A percentile compares a stretch with the other conserved stretches of the same genome.
phyloP scores from a whole-genome alignment of 2,888 invertebrate species.

The Prenolepis imparis region DNA sequence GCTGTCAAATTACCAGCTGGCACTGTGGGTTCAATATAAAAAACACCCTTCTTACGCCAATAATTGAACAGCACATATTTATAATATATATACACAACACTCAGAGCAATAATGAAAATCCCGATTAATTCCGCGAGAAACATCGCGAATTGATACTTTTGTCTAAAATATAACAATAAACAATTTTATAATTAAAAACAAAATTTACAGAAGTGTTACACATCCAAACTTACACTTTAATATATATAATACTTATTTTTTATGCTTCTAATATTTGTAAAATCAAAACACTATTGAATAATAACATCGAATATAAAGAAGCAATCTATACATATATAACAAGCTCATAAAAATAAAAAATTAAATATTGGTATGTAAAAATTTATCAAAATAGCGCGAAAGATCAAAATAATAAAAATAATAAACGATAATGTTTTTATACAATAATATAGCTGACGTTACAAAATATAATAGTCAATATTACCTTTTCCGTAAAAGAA shows the following conservation, averaged over 20 bases:
- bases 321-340: not conserved
- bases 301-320: not conserved
- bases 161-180: not conserved
- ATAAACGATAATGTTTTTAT: not conserved
- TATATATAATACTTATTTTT: too few species aligned
- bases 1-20: constrained; percentile 72
- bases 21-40: constrained; percentile 68
- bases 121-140: constrained; percentile 51
- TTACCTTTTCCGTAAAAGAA: not conserved
- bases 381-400: too few species aligned
- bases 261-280: not conserved
- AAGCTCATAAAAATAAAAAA: too few species aligned
- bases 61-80: constrained; percentile 74
- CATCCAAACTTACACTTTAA: not conserved
- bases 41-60: constrained; percentile 76
- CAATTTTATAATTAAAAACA: not conserved
- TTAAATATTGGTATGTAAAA: too few species aligned
- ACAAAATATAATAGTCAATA: not conserved
- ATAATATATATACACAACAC: constrained; percentile 73
- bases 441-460: not conserved
- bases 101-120: constrained; percentile 36
- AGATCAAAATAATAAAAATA: too few species aligned
- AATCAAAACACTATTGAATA: not conserved
- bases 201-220: not conserved
- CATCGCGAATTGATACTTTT: not conserved